A percentile compares a stretch with the other conserved stretches of the same genome.
These are phyloP conservation scores for Cheilosia scutellata DNA, from an alignment of 2,888 invertebrate genomes.

Conservation along the genomic window DNA sequence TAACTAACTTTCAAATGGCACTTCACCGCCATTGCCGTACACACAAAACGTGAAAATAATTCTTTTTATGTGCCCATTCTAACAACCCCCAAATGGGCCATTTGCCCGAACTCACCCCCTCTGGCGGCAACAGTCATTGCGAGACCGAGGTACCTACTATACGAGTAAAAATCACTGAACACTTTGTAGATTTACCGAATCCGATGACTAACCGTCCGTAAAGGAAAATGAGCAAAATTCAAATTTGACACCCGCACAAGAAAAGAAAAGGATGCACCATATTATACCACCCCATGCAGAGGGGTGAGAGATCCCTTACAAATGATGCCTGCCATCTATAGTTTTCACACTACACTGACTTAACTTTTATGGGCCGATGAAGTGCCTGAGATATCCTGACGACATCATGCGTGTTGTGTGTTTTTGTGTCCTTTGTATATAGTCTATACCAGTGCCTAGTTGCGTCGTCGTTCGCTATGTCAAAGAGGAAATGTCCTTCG, in stretches of 20 bases:
- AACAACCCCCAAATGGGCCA: conserved; percentile 85
- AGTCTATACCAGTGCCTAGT: conserved; percentile 3
- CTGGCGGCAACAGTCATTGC: conserved; percentile 12
- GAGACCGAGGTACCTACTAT: conserved; percentile 48
- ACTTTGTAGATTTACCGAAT: conserved; percentile 75
- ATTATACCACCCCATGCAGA: conserved; percentile 8
- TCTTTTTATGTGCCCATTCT: conserved; percentile 84
- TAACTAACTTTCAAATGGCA: conserved; percentile 76
- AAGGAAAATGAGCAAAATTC: conserved; percentile 73
- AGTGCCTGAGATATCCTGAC: conserved; percentile 70
- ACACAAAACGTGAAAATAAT: conserved; percentile 83
- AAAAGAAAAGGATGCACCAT: conserved; percentile 65
- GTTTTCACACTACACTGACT: conserved; percentile 76
- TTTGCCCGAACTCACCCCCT: conserved; percentile 83
- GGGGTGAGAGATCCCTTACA: conserved; percentile 49
- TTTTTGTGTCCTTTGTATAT: conserved; percentile 46
- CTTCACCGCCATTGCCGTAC: conserved; percentile 74
- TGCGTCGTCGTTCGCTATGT: conserved; percentile 25
- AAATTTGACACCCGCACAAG: conserved; percentile 54
- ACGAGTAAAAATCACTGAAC: conserved; percentile 83
- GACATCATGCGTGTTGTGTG: conserved; percentile 70
- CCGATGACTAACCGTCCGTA: conserved; percentile 74
- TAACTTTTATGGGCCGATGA: conserved; percentile 75
- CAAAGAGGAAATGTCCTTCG: conserved; percentile 66
- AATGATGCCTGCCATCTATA: conserved; percentile 62